Percentiles rank a stretch among this genome's conserved stretches.
These are phyloP conservation scores for Chloroceryle inda DNA, from an alignment of 2,797 vertebrate genomes.

Conservation along the genomic window DNA sequence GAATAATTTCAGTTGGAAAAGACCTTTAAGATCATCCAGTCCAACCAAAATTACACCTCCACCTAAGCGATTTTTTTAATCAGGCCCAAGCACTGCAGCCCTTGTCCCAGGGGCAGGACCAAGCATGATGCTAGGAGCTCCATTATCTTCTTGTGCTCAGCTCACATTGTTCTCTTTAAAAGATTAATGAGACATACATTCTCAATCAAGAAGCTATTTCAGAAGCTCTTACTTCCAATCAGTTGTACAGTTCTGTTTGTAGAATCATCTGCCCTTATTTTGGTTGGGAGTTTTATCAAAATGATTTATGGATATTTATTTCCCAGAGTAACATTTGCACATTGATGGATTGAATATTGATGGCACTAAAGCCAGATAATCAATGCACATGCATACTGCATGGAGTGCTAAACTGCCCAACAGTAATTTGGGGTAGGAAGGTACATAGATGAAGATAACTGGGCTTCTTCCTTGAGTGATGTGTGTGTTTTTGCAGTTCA, in stretches of 20 bases:
- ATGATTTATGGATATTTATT: slow-evolving; percentile 30
- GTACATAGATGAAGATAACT: background rate
- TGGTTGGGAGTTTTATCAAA: background rate
- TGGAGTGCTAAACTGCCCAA: background rate
- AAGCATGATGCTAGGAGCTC: background rate
- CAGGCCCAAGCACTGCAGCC: background rate
- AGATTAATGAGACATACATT: slow-evolving; percentile 58
- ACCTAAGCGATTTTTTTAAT: background rate
- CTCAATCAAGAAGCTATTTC: slow-evolving; percentile 45
- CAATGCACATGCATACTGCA: background rate
- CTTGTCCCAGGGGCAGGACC: background rate
- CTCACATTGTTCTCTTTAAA: slow-evolving; percentile 13
- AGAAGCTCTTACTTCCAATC: slow-evolving; percentile 31
- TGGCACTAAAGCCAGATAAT: background rate
- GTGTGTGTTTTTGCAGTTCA: background rate
- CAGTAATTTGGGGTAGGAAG: background rate
- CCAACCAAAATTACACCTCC: background rate
- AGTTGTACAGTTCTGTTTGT: background rate
- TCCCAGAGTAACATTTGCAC: background rate
- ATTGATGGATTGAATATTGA: background rate
- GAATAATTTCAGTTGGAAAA: background rate
- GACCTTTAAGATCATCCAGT: background rate
- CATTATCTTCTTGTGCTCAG: background rate
- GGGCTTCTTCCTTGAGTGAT: background rate
- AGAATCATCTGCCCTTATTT: slow-evolving; percentile 28